Base-by-base conservation (phyloP, 2,797 vertebrate species). In the Pantherophis vulpinus region DNA sequence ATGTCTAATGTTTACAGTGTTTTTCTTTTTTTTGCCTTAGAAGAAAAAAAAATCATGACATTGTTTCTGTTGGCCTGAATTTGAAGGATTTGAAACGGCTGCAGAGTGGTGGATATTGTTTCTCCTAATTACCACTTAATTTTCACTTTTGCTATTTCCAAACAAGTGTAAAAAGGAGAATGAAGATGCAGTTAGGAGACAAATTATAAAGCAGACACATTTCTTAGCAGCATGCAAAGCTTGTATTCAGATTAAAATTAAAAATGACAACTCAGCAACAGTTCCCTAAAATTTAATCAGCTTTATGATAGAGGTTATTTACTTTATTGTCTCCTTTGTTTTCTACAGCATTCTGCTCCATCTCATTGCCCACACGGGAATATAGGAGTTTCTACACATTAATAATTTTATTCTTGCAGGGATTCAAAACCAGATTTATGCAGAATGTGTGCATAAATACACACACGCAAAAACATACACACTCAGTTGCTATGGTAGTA, bases 91-190 rank as follows among this genome's bases (percentile, higher is more conserved):
- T 61, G 60, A 96, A 95, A 91, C 92, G 96, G 96, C 95, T 88
- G 54, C 14, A 47, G 87, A 8, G 10, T 74, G 93, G 86, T 93
- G n/a, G 18, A 29, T 91, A 92, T 95, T 97, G 96, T 70, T 90
- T 83, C 86, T 59, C 86, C 55, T 97, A 96, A 97, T 96, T 96
- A 94, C 60, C 93, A 90, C 92, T 96, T 96, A 95, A 96, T 97
- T 97, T 97, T 83, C 51, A 94, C 86, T 95, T 97, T 93, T 29
- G 60, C 92, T 94, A 60, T 95, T 91, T 92, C 87, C 94, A 97
- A 97, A 97, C 29, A n/a, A 95, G 79, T 94, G 88, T 91, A 95
- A 95, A 96, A 96, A 96, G 96, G 12, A 97, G 97, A 97, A 96
- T 47, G 12, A 96, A 96, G 90, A 93, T 94, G 92, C 27, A 42